A percentile compares a stretch with the other conserved stretches of the same genome.
Evolutionary conservation across 2,113 vertebrate species (phyloP).

Genomic region (Ellobius talpinus): DNA sequence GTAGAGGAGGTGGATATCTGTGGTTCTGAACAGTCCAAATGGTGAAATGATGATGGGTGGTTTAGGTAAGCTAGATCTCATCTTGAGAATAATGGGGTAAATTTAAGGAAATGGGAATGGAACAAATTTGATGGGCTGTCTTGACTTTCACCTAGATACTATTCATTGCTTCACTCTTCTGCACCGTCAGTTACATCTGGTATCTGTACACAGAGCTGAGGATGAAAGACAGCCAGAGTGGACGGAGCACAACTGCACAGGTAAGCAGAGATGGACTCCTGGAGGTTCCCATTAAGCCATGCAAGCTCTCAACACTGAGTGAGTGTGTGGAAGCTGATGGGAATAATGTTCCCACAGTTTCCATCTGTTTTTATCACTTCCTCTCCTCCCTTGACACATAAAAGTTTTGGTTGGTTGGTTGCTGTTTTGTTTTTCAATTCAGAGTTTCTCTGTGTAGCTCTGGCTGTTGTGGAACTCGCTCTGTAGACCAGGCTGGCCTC

Average conservation of each 20-base stretch:
- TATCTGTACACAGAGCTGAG: constrained; percentile 90
- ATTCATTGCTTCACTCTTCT: constrained; percentile 93
- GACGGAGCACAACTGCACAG: constrained; percentile 83
- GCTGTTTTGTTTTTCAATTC: background rate
- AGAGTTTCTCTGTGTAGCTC: background rate
- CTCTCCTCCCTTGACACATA: background rate
- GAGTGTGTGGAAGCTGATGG: background rate
- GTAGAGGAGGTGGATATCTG: background rate
- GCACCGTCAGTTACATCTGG: constrained; percentile 93
- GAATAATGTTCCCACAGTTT: background rate
- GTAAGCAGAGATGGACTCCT: constrained; percentile 80
- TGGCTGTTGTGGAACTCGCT: background rate
- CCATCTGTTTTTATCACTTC: constrained; percentile 5
- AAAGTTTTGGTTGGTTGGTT: background rate
- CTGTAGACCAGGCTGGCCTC: background rate
- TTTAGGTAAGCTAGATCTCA: background rate
- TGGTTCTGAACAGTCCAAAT: background rate
- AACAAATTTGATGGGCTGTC: background rate
- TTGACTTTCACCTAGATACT: constrained; percentile 89
- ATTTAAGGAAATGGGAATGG: background rate
- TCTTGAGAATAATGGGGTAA: constrained; percentile 23
- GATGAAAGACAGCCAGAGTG: constrained; percentile 85
- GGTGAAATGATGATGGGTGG: background rate
- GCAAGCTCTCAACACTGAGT: background rate
- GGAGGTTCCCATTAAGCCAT: background rate